phyloP scores from a whole-genome alignment of 2,888 invertebrate species.

The Clitarchus hookeri region DNA sequence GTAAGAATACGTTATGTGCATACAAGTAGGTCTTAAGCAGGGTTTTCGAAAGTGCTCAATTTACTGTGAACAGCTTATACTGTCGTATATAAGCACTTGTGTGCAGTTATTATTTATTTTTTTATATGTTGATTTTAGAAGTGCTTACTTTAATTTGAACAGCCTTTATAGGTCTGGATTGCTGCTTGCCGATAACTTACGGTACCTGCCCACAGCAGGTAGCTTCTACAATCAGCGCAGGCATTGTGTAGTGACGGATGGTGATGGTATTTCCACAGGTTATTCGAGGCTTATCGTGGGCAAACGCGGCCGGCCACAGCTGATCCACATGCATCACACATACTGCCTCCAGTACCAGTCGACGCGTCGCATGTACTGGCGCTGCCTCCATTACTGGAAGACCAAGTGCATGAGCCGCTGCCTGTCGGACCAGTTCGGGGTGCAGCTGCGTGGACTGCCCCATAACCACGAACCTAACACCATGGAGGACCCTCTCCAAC shows the following conservation, averaged over 20 bases:
- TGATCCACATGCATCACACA: constrained; percentile 3
- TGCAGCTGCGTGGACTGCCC: neutral
- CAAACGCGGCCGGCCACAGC: constrained; percentile 11
- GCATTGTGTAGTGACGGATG: neutral
- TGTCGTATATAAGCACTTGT: no score
- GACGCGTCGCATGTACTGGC: neutral
- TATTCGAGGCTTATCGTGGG: neutral
- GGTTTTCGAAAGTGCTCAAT: no score
- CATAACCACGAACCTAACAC: neutral
- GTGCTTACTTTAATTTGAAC: no score
- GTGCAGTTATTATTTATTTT: no score
- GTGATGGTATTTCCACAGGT: neutral
- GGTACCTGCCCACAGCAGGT: no score
- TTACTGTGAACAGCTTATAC: no score
- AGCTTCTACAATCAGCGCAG: no score
- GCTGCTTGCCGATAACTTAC: no score
- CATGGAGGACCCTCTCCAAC: neutral
- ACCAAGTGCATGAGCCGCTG: constrained; percentile 19
- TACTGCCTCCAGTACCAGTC: constrained; percentile 18
- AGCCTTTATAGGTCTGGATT: no score
- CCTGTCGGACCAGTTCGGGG: neutral
- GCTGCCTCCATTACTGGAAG: constrained; percentile 19
- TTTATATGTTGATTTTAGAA: no score
- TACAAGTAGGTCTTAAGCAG: no score
- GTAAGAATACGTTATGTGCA: no score